Evolutionary conservation across 2,797 vertebrate genomes (phyloP), one percentile per base, ranked within the genome.

Genomic region (Dendrocincla fuliginosa): DNA sequence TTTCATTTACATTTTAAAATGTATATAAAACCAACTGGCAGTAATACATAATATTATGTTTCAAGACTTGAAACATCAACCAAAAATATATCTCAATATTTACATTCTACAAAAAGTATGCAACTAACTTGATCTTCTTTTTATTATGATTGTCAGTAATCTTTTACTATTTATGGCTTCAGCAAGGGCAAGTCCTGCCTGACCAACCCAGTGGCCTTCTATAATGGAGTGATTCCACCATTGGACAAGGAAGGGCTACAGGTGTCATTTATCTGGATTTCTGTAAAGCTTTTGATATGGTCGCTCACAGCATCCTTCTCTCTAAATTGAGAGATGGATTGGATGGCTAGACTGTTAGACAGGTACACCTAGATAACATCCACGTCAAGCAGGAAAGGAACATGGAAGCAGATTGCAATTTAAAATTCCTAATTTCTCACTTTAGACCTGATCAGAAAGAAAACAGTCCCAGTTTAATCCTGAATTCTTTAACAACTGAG

Each of bases 121-220:
- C 79, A 93, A 94, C 74, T 92, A 73, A 85, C 57, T 81, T 81
- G 42, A 10, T 41, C 11, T 92, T 94, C 85, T 94, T 96, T 97
- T 85, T 86, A 50, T 80, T 65, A 22, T 88, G 14, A 30, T 61
- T 83, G 37, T 74, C 30, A 52, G 8, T 53, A 39, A 28, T 85
- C 15, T 85, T 84, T 53, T 50, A 49, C 4, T 73, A 27, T 71
- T 32, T 5, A 39, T 0, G 3, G 5, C 28, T 57, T 64, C 15
- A 52, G 11, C 37, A 5, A 52, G 44, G 11, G 2, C 16, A 57
- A 30, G 14, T 25, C 10, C 24, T 39, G 12, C 57, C 24, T 33
- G n/a, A 63, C 13, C 16, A 67, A 22, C 8, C 8, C 14, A 22
- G 44, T 39, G 57, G n/a, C 24, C 20, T 57, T 64, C 50, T 57